Base-by-base conservation (phyloP, 92 coral and sea anemone species). In the Zoanthus gigantus region DNA sequence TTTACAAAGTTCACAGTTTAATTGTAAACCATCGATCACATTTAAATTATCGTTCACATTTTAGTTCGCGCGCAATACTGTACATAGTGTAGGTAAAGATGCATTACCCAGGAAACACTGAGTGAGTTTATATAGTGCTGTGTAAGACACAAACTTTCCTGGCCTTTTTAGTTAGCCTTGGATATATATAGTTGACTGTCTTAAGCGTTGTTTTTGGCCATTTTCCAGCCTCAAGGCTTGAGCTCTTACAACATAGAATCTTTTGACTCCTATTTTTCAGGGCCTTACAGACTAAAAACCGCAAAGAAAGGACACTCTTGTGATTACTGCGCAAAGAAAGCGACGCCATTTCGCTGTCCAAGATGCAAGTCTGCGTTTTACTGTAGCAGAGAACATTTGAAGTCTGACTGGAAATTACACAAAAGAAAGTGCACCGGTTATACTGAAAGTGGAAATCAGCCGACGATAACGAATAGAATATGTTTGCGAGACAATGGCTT, bases 401-500 rank as follows among this genome's bases (percentile, higher is more conserved):
- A 81, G 74, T 81, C 75, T 58, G 85, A 81, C 60, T 45, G 75
- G 75, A 81, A 66, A 47, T 9, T 81, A 10, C 85, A 81, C 85
- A 81, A 81, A 60, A 81, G 75, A 81, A 81, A 81, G 28, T 81
- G 85, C 30, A 48, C 63, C 11, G 85, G 85, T 14, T 28, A 11
- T 37, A 47, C 61, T 6, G 74, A 66, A 45, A 65, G 30, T 66
- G 63, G 61, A 81, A 81, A 66, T 63, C 75, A 66, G 74, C 75
- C 44, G 60, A 42, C 63, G 50, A 28, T 81, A 18, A 46, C 60
- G 14, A 75, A 66, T 66, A 75, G 61, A 81, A 65, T 65, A 65
- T 81, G 75, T 81, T 53, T 81, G 73, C 85, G 75, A 50, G 85
- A 81, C 23, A 81, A 81, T 18, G 85, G 85, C 14, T 81, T 81